Base-by-base conservation (phyloP, 2,888 invertebrate species). In the Apodemia mormo region DNA sequence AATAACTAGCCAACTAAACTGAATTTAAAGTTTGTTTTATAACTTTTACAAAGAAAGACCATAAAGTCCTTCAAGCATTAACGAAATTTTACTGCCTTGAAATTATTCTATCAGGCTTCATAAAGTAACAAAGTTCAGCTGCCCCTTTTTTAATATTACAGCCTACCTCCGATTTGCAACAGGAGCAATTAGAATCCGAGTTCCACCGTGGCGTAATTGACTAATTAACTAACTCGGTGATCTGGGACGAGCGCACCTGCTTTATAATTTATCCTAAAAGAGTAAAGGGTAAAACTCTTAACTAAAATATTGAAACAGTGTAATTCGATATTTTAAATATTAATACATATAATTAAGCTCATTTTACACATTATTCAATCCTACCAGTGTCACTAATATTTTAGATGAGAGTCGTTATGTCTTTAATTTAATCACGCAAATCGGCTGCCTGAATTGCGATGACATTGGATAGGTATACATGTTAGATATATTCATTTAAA, bases 231-330 rank as follows among this genome's bases (percentile, higher is more conserved):
- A 3, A 58, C 58, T 10, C 58, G 29, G 58, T 33, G 58, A 58
- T 58, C 58, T 58, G 58, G 58, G 30, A 30, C 33, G 58, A 58
- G 33, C 58, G 12, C 14, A 30, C 58, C 58, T 30, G 58, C 30
- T 14, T 61, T 61, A 61, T 61, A 61, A 61, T 61, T 37, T 61
- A 61, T 61, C 58, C 58, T 12, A 61, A 61, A 30, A 12, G 14
- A 61, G 58, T 61, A 29, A 33, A 61, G 58, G 58, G 58, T 61
- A 30, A 61, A 61, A 61, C 14, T 61, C 14, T 33, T 58, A 33
- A 33, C 29, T 58, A 22, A 22, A 22, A 10, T 33, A 58, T 58
- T 58, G 33, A 30, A 58, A 58, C 5, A 49, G 1, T 49, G 14
- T 49, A 1, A 49, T 49, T 49, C 8, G 12, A 49, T 49, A 12